Percentiles rank a stretch among this genome's conserved stretches.
phyloP scores from a whole-genome alignment of 2,888 invertebrate genomes.

The Drosophila affinis region DNA sequence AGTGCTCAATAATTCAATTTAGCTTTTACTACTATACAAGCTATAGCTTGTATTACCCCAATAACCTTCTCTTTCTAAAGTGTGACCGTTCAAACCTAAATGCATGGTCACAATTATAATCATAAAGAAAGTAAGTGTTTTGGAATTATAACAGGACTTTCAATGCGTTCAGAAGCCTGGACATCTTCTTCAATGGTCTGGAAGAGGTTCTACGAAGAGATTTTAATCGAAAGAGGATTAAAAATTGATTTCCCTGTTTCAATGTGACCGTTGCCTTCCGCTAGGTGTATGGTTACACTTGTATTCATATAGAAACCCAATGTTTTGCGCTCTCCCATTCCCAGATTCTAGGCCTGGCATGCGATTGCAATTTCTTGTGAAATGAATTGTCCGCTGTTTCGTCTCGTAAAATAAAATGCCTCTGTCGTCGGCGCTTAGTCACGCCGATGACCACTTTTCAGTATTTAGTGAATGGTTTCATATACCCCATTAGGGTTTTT shows the following conservation, averaged over 20 bases:
- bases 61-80: too few species aligned
- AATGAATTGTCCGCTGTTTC: slow-evolving; percentile 17
- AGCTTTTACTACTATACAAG: too few species aligned
- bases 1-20: too few species aligned
- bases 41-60: too few species aligned
- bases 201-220: neutral
- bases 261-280: too few species aligned
- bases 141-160: too few species aligned
- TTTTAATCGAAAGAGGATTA: too few species aligned
- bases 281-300: neutral
- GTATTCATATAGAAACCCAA: neutral
- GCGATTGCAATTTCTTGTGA: slow-evolving; percentile 39
- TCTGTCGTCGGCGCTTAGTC: slow-evolving; percentile 50
- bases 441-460: slow-evolving; percentile 31
- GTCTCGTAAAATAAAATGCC: slow-evolving; percentile 9
- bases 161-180: too few species aligned
- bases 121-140: too few species aligned
- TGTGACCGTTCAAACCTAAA: too few species aligned
- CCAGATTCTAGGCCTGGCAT: neutral
- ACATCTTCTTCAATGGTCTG: neutral
- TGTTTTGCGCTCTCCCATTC: neutral
- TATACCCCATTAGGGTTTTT: slow-evolving; percentile 27
- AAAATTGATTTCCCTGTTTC: too few species aligned
- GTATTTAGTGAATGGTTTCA: slow-evolving; percentile 49
- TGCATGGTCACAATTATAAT: too few species aligned